A percentile compares a stretch with the other conserved stretches of the same genome.
Conservation (phyloP, 2,888 invertebrate genomes). For the Dioctria rufipes region DNA sequence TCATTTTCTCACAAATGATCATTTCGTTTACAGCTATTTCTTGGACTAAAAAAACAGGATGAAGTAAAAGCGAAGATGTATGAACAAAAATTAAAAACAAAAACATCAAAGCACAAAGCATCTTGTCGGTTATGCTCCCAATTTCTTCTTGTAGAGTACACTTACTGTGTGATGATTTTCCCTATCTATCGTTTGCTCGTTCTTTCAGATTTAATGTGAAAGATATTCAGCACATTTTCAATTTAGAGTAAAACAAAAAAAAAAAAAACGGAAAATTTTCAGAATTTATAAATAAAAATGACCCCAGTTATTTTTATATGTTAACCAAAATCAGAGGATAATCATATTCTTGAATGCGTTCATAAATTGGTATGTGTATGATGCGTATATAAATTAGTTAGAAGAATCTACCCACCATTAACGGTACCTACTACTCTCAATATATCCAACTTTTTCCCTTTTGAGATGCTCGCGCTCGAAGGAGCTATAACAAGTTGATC, state of each 20-base stretch:
- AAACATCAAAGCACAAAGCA: neutral
- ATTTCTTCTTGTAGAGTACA: neutral
- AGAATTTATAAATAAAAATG: slow-evolving; percentile 37
- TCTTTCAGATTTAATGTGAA: neutral
- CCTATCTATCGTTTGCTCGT: neutral
- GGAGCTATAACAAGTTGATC: slow-evolving; percentile 38
- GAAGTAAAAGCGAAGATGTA: neutral
- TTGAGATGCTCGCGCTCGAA: neutral
- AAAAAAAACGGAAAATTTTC: slow-evolving; percentile 4
- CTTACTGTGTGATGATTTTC: neutral
- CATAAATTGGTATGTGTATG: neutral
- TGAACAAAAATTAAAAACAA: neutral
- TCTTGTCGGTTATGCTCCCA: neutral
- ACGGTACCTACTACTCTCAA: neutral
- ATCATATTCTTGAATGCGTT: neutral
- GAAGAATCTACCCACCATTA: neutral
- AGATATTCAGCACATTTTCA: neutral
- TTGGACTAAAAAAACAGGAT: too few relatives aligned
- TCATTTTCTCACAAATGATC: too few relatives aligned
- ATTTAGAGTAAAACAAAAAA: neutral
- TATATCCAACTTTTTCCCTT: too few relatives aligned
- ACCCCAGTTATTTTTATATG: slow-evolving; percentile 35
- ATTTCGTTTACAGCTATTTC: too few relatives aligned
- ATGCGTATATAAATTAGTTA: neutral
- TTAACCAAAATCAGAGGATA: slow-evolving; percentile 1